Evolutionary conservation across 2,113 vertebrate species (phyloP).

Genomic region (Oreamnos americanus): DNA sequence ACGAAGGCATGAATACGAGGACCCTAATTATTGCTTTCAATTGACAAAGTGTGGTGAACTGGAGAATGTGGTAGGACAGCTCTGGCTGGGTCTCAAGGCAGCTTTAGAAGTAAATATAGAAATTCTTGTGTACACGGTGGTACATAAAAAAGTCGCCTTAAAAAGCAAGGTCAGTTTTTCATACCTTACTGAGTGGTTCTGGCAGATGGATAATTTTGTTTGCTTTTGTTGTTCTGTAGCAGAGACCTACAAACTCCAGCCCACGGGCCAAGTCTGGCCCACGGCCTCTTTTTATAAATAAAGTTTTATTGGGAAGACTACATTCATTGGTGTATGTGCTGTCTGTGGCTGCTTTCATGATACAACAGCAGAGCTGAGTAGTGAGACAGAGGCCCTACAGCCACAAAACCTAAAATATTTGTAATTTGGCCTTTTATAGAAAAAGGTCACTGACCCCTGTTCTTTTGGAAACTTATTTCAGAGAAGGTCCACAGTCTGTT

Average conservation of each 20-base stretch:
- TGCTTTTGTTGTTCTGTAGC: background rate
- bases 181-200: background rate
- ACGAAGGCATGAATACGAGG: constrained; percentile 61
- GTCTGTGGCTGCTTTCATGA: background rate
- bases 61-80: background rate
- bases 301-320: background rate
- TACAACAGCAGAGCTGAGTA: background rate
- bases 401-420: background rate
- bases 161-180: background rate
- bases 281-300: background rate
- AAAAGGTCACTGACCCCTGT: background rate
- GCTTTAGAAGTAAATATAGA: constrained; percentile 50
- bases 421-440: background rate
- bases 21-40: constrained; percentile 71
- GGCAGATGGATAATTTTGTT: background rate
- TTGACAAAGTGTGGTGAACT: constrained; percentile 55
- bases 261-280: background rate
- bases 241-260: background rate
- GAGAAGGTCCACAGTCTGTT: background rate
- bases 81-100: constrained; percentile 10
- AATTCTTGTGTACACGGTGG: background rate
- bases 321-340: background rate
- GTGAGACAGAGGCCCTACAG: accelerated
- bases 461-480: background rate
- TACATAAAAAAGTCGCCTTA: background rate